Evolutionary conservation across 2,888 invertebrate genomes (phyloP).

Genomic region (Athetis lepigone): DNA sequence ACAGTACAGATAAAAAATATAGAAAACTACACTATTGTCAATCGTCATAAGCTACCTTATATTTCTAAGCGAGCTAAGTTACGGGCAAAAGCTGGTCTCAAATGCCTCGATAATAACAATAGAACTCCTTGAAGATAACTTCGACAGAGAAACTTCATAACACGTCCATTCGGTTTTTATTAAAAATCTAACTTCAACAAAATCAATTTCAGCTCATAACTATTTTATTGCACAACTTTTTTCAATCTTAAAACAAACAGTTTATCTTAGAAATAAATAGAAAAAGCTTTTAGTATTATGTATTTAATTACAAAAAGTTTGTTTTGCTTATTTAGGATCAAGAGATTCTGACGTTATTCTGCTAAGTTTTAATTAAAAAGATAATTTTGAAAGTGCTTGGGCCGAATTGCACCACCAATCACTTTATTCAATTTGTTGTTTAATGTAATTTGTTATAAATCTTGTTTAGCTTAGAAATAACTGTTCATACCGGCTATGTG

Average conservation of each 20-base stretch:
- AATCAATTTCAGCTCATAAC: slow-evolving; percentile 30
- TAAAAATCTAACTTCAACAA: slow-evolving; percentile 24
- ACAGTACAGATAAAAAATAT: no score
- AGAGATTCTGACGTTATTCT: background rate
- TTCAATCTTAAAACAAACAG: slow-evolving; percentile 22
- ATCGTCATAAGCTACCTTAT: no score
- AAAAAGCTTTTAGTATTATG: background rate
- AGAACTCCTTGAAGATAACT: background rate
- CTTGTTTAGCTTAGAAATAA: no score
- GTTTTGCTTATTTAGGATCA: slow-evolving; percentile 12
- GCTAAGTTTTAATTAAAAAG: background rate
- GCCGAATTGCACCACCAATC: no score
- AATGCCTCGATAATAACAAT: background rate
- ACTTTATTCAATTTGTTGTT: no score
- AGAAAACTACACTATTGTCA: no score
- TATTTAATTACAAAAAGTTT: slow-evolving; percentile 3
- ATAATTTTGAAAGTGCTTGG: background rate
- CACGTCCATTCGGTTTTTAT: slow-evolving; percentile 7
- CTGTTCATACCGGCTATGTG: no score
- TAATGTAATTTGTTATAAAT: no score
- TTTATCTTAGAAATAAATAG: background rate
- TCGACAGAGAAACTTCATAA: slow-evolving; percentile 1
- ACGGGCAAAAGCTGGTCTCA: no score
- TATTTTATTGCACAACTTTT: slow-evolving; percentile 29
- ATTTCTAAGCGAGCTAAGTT: no score